Base-by-base conservation (phyloP, 2,797 vertebrate genomes). In the Myotis findleyi region DNA sequence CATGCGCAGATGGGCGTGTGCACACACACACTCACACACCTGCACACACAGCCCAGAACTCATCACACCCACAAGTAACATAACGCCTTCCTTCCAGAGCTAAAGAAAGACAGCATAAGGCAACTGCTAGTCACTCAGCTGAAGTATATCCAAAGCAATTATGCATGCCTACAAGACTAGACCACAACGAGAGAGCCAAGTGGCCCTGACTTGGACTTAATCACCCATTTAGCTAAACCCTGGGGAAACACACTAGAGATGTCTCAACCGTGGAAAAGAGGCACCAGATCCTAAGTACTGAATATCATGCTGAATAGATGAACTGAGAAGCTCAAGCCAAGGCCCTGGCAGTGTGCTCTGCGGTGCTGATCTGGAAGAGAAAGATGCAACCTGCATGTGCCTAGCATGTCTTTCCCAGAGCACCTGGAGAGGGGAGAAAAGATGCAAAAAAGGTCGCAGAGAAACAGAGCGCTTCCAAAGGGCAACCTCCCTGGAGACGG, bases 71-170 rank as follows among this genome's bases (percentile, higher is more conserved):
- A 85, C 49, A 66, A 77, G n/a, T 55, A 95, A 87, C 51, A 93
- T 47, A 77, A 72, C 14, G 23, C 36, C 76, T 77, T 68, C 87
- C 36, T 53, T 85, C 75, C 44, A 91, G 49, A 57, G 36, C 12
- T 57, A 49, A 73, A 94, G 41, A 68, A 92, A 94, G 71, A 41
- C 12, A n/a, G 30, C 14, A 21, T 16, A 93, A 92, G n/a, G 44
- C 0, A 9, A 69, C 44, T 55, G 44, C 55, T 4, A 8, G 27
- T 57, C 55, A 33, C 53, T 41, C 17, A 5, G 33, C 12, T 44
- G 76, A 93, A 27, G 33, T 53, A 33, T 59, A 5, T 21, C 89
- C 89, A 95, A 93, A 11, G 55, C 41, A 87, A 80, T 47, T 2
- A 76, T 20, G n/a, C 8, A 33, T 5, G 2, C 62, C 51, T 41